Evolutionary conservation across 2,888 invertebrate genomes (phyloP), one percentile per base, ranked within the genome.

Genomic region (Pemphredon lugubris): DNA sequence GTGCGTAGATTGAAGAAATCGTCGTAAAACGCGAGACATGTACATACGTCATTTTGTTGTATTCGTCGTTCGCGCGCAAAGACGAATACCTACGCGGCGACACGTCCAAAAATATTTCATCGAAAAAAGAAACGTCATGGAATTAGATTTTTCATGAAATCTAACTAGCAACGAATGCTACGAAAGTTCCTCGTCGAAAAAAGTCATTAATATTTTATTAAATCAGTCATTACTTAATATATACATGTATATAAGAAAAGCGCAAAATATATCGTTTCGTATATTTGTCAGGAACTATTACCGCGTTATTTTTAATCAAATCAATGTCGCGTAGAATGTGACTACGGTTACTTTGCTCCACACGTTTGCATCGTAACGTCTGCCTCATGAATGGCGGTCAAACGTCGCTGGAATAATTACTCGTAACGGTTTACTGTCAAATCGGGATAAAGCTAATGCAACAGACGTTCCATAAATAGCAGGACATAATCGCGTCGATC

Each of bases 1-100:
- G 44, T 96, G 96, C 89, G 90, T 85, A 32, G 90, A 90, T 75
- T 92, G 82, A 84, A 47, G 34, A 34, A 34, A 34, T 6, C n/a
- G 11, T 34, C 11, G 34, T 2, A n/a, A n/a, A n/a, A n/a, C n/a
- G n/a, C n/a, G n/a, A n/a, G n/a, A n/a, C n/a, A n/a, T n/a, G n/a
- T n/a, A n/a, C n/a, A n/a, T n/a, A n/a, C n/a, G n/a, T n/a, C n/a
- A n/a, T n/a, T n/a, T n/a, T n/a, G n/a, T n/a, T n/a, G n/a, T n/a
- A n/a, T n/a, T n/a, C n/a, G n/a, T n/a, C n/a, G n/a, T n/a, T n/a
- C n/a, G n/a, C n/a, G n/a, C n/a, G n/a, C n/a, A n/a, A n/a, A n/a
- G n/a, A n/a, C n/a, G n/a, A n/a, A n/a, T n/a, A n/a, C n/a, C n/a
- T n/a, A n/a, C n/a, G n/a, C n/a, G n/a, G n/a, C n/a, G n/a, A n/a